A percentile compares a stretch with the other conserved stretches of the same genome.
Evolutionary conservation across 2,888 invertebrate species (phyloP).

Genomic region (Hydroisotoma schaefferi): DNA sequence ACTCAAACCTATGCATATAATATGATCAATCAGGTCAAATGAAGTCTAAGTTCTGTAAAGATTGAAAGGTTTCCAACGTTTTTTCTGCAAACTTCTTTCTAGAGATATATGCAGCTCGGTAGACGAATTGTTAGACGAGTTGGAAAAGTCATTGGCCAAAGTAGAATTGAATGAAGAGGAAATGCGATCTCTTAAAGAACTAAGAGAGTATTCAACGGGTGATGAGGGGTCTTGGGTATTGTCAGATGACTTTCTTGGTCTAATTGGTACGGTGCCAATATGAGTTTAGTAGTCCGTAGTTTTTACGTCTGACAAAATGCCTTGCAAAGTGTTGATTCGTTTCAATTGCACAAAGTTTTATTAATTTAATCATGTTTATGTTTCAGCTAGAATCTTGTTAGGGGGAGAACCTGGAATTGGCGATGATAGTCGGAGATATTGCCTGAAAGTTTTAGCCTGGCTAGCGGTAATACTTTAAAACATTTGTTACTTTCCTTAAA

Average conservation of each 20-base stretch:
- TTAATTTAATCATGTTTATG: background rate
- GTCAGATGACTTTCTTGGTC: slow-evolving; percentile 78
- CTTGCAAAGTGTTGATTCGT: background rate
- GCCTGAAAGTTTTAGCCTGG: slow-evolving; percentile 68
- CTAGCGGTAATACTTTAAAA: slow-evolving; percentile 60
- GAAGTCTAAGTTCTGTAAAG: background rate
- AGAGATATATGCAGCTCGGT: slow-evolving; percentile 50
- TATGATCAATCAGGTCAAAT: background rate
- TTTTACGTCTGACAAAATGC: background rate
- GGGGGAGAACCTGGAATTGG: slow-evolving; percentile 47
- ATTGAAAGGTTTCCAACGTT: background rate
- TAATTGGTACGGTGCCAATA: slow-evolving; percentile 62
- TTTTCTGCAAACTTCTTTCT: background rate
- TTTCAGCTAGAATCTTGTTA: slow-evolving; percentile 41
- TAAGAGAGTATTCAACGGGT: slow-evolving; percentile 80
- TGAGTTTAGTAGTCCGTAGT: background rate
- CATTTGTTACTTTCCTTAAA: background rate
- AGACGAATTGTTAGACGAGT: slow-evolving; percentile 68
- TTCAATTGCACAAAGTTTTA: background rate
- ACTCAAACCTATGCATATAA: background rate
- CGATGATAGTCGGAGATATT: slow-evolving; percentile 61
- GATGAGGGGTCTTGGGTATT: slow-evolving; percentile 91
- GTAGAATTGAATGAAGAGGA: slow-evolving; percentile 72
- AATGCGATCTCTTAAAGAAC: slow-evolving; percentile 70
- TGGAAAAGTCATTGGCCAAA: slow-evolving; percentile 63